Evolutionary conservation across 2,797 vertebrate species (phyloP), one percentile per base, ranked within the genome.

Genomic region (Odontamblyopus lacepedii): DNA sequence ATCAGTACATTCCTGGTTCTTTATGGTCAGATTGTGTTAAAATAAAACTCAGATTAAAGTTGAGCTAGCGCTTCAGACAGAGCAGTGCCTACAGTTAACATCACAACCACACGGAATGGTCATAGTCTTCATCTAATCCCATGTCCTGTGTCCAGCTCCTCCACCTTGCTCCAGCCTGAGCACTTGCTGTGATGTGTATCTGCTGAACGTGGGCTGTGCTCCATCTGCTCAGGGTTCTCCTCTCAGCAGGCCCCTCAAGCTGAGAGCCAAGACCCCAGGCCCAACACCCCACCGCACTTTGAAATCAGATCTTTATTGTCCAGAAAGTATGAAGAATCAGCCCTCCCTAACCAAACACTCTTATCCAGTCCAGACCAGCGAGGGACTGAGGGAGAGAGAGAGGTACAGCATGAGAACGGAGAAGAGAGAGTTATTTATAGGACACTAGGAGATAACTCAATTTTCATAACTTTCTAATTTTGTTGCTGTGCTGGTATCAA

Each of bases 301-400:
- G 94, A 95, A 95, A 95, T 94, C 86, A 90, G 94, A 94, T 94
- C 93, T 94, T 94, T 95, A 94, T 93, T 95, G 93, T 95, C 93
- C 93, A 90, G 93, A 93, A 93, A 93, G 93, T 93, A 94, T 95
- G 93, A 94, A 92, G 91, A 92, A 92, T 93, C 83, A 91, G 89
- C 89, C 91, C 92, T 94, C 91, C 93, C 93, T 94, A 93, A 93
- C 85, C 91, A 93, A 93, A 94, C 93, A 94, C 91, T 81, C 87
- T 83, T 74, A 79, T 79, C 85, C 89, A 89, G 84, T 84, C 84
- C 85, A 77, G 87, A 75, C 81, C 78, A 80, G 84, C 71, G 9
- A 59, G 67, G 71, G 71, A 63, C 23, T 41, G 19, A 53, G 61
- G 38, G 63, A 18, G 35, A 72, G 35, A 70, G n/a, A 68, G 72